Base-by-base conservation (phyloP, 2,888 invertebrate species). In the Pseudoips prasinana region DNA sequence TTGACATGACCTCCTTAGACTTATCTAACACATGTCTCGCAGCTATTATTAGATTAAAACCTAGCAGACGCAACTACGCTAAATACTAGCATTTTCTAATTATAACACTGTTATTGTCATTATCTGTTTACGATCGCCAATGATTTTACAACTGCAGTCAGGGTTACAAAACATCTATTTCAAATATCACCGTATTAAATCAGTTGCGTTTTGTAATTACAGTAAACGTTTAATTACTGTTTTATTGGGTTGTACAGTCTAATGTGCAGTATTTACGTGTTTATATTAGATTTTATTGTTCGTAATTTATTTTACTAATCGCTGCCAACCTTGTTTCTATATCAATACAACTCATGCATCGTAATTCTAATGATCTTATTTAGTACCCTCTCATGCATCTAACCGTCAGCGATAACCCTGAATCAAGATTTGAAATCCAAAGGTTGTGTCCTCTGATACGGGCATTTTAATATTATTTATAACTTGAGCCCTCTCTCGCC, bases 101-200 rank as follows among this genome's bases (percentile, higher is more conserved):
- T 62, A 61, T 66, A 69, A 60, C 17, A 37, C 35, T 46, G 45
- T 53, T 57, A 53, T 60, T 55, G 46, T 49, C 34, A 54, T 64
- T 38, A 48, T 47, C 35, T 39, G 49, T 61, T 64, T 54, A 63
- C 46, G 50, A 58, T 44, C 39, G 35, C 32, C 27, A 45, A 26
- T 39, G 35, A 32, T 31, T 43, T 47, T 54, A 59, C 53, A 52
- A 42, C 57, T 56, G 51, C 26, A 28, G 22, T 22, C 46, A 49
- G 40, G 40, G 38, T 29, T 53, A 33, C 17, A 31, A 32, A 30
- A 33, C 18, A 20, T n/a, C 11, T 28, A 8, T 10, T 36, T 38
- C 39, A 10, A 29, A 39, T 26, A 8, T n/a, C 14, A 3, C 5
- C 14, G n/a, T 34, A 22, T 33, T 33, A 26, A 26, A 37, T 39